Evolutionary conservation across 2,888 invertebrate species (phyloP), one percentile per base, ranked within the genome.

Genomic region (Drosophila prolongata): DNA sequence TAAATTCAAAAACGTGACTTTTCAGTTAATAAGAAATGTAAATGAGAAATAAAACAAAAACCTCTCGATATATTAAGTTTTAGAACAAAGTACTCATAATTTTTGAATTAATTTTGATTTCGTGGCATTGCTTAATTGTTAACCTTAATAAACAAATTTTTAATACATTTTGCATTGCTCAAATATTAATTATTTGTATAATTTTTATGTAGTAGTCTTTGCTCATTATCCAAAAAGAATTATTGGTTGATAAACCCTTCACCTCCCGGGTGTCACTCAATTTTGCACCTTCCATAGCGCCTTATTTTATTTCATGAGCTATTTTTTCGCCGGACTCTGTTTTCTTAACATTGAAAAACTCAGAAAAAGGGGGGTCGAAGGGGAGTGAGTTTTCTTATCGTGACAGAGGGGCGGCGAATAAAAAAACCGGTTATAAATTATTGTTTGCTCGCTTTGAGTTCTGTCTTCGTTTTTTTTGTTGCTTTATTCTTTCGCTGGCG

Each of bases 371-470:
- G 24, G 47, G 37, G 16, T 4, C 13, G 11, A 34, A 5, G 24
- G 44, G 27, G 43, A 24, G 10, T 34, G 58, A 59, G 24, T 42
- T 53, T 37, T 74, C 69, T 74, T 69, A 69, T 69, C 69, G 69
- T 47, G 74, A 53, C 69, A 53, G 69, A 47, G 58, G 47, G 47
- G 68, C 46, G 70, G 43, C 27, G 30, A 58, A 57, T 30, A 56
- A 61, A 60, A 73, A 50, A 73, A 76, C 73, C 73, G 73, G 73
- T 73, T 73, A 68, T 75, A 73, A 73, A 68, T 76, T 75, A 64
- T 64, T 69, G 65, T 64, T 69, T 53, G 75, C 49, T 69, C 49
- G 42, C 37, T 44, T 40, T 40, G 40, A 35, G 66, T 66, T 66
- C 70, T 70, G 70, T 40, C 66, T 66, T 35, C 16, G 57, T 14